These are phyloP conservation scores for Holothuria scabra DNA, from an alignment of 53 echinoderm and acorn worm genomes.

Conservation along the genomic window DNA sequence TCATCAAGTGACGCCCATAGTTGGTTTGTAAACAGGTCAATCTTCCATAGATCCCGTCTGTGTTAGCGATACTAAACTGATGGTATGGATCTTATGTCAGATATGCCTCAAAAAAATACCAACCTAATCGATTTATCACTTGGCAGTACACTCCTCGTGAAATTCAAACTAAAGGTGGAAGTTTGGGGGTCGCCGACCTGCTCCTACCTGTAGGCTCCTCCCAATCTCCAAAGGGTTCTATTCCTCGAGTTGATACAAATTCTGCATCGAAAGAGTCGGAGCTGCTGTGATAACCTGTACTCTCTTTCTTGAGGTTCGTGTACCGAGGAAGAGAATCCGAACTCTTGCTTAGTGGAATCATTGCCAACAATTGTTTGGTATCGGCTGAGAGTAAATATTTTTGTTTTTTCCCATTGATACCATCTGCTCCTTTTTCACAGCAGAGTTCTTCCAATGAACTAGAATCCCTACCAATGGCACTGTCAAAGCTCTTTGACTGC, in stretches of 20 bases:
- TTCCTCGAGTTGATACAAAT: neutral
- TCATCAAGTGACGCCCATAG: too few relatives aligned
- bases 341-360: constrained; percentile 42
- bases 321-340: constrained; percentile 21
- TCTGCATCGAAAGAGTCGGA: neutral
- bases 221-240: neutral
- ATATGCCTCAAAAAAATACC: too few relatives aligned
- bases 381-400: constrained; percentile 43
- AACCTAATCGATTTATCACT: too few relatives aligned
- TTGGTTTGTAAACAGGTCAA: too few relatives aligned
- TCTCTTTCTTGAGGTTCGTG: constrained; percentile 13
- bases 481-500: constrained; percentile 48
- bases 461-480: constrained; percentile 31
- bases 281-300: neutral
- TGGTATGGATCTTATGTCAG: too few relatives aligned
- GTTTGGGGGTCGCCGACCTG: neutral
- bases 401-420: constrained; percentile 28
- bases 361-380: neutral
- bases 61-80: too few relatives aligned
- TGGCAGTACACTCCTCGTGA: too few relatives aligned
- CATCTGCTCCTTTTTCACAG: constrained; percentile 22
- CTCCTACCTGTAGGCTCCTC: neutral
- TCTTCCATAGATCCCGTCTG: too few relatives aligned
- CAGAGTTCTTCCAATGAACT: constrained; percentile 37
- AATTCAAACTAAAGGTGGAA: constrained; percentile 29